phyloP scores from a whole-genome alignment of 2,113 vertebrate genomes.

The Urocitellus parryii region DNA sequence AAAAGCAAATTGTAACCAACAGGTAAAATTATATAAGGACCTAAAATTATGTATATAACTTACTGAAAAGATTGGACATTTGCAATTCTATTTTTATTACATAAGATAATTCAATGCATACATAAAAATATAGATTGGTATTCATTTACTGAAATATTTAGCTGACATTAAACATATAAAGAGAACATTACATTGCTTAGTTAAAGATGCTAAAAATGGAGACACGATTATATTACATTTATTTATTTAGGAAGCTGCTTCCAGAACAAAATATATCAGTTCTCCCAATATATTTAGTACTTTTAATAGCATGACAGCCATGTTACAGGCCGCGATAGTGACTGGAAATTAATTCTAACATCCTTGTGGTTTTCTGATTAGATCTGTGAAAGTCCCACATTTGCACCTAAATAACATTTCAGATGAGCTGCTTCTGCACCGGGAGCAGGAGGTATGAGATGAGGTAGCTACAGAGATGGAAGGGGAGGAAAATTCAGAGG shows the following conservation, averaged over 20 bases:
- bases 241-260: neutral
- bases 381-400: neutral
- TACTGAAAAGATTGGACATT: neutral
- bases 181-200: neutral
- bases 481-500: fast-evolving
- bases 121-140: neutral
- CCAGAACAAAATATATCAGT: neutral
- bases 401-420: neutral
- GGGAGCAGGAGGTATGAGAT: neutral
- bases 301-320: neutral
- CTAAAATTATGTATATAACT: neutral
- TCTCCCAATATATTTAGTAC: neutral
- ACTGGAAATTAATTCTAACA: neutral
- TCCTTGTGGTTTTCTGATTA: neutral
- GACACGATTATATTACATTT: neutral
- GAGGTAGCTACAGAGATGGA: neutral
- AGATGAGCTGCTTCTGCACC: neutral
- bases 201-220: neutral
- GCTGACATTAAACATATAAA: neutral
- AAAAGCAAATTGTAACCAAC: neutral
- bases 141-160: neutral
- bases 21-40: neutral
- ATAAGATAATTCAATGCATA: neutral
- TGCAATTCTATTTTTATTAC: neutral
- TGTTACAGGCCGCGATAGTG: neutral